Percentiles rank a stretch among this genome's conserved stretches.
Conservation (phyloP, 1,140 invertebrate genomes). For the Drosophila bipectinata region DNA sequence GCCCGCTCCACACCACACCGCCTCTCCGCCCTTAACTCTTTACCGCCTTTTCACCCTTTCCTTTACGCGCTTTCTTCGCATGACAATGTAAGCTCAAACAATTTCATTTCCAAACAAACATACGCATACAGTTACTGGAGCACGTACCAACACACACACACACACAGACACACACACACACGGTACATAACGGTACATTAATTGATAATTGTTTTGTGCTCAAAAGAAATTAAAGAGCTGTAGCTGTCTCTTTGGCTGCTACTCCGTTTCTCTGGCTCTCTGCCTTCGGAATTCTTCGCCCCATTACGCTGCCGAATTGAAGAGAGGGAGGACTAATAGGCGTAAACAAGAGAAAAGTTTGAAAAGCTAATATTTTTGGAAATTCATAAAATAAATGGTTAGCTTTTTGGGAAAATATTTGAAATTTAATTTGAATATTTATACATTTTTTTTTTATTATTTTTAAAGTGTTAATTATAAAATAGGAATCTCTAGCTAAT, state of each 20-base stretch:
- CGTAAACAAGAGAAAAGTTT: not conserved
- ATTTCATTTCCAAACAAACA: slow-evolving; percentile 63
- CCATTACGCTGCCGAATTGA: slow-evolving; percentile 48
- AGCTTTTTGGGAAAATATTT: too few species aligned
- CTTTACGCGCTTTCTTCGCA: slow-evolving; percentile 21
- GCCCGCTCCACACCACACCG: too few species aligned
- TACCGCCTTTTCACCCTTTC: not conserved
- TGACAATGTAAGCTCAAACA: slow-evolving; percentile 66
- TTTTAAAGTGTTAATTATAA: too few species aligned
- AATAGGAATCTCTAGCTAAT: not conserved
- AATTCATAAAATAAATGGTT: too few species aligned
- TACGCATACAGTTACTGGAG: slow-evolving; percentile 18
- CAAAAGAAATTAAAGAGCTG: slow-evolving; percentile 75
- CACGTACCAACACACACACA: slow-evolving; percentile 17
- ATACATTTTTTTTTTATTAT: too few species aligned
- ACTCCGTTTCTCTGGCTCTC: not conserved
- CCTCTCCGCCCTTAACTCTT: too few species aligned
- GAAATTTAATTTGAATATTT: too few species aligned
- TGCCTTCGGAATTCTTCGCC: slow-evolving; percentile 17
- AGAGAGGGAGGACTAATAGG: not conserved
- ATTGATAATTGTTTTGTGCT: slow-evolving; percentile 81
- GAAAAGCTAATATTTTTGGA: too few species aligned
- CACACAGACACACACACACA: slow-evolving; percentile 10
- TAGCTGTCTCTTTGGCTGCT: not conserved
- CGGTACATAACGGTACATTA: slow-evolving; percentile 68